Conservation (phyloP, 2,797 vertebrate species). For the Masticophis lateralis region DNA sequence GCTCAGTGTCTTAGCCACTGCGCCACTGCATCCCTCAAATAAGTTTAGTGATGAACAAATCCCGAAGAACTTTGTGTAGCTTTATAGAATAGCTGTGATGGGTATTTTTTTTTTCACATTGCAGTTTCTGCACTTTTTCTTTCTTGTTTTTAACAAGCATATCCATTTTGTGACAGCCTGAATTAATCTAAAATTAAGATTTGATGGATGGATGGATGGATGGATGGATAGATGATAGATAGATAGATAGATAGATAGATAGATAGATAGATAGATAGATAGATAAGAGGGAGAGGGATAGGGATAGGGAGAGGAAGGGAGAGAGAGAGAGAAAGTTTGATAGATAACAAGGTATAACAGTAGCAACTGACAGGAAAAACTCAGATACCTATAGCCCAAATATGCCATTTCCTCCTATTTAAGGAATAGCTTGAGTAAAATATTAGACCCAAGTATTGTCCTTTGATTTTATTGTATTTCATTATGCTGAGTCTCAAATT, state of each 20-base stretch:
- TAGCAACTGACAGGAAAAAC: background rate
- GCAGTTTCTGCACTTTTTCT: background rate
- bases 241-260: background rate
- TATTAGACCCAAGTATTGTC: background rate
- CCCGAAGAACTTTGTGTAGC: background rate
- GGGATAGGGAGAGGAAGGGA: background rate
- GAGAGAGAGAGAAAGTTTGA: background rate
- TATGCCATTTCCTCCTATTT: background rate
- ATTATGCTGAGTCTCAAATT: slow-evolving; percentile 46
- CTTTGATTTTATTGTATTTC: slow-evolving; percentile 55
- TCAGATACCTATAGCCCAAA: background rate
- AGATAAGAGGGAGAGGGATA: background rate
- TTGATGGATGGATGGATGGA: too few relatives aligned
- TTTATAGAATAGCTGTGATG: background rate
- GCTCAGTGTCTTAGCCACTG: too few relatives aligned
- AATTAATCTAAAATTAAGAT: background rate
- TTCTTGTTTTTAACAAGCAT: background rate
- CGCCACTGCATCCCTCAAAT: background rate
- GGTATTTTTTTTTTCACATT: background rate
- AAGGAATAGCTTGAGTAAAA: background rate
- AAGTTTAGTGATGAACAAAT: background rate
- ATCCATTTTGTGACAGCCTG: background rate
- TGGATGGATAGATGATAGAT: background rate
- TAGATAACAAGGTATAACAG: background rate
- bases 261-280: background rate